Evolutionary conservation across 2,797 vertebrate genomes (phyloP), one percentile per base, ranked within the genome.

Genomic region (Arrhamphus sclerolepis): DNA sequence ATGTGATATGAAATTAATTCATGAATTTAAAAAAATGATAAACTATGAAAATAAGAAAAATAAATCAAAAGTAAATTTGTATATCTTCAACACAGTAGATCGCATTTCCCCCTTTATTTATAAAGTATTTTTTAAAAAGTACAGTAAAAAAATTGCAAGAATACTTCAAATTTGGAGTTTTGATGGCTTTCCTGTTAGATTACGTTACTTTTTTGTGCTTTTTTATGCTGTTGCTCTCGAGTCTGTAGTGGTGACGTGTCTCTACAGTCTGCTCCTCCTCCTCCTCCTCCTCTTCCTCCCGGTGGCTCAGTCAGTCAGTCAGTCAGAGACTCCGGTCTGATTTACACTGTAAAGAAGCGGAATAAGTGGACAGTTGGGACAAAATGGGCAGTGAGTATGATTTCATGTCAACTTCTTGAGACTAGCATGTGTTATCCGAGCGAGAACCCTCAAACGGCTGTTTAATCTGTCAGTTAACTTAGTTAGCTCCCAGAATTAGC

Each of bases 351-450:
- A 21, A 48, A 65, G 58, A 26, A 46, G 52, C 18, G 7, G 7
- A 41, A 16, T 16, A 56, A 67, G 70, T 22, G 56, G 41, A 70
- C 67, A 22, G 8, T 14, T 17, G 14, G 66, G 56, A 65, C 82
- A 85, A 5, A 70, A 91, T 91, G 90, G 90, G 87, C 56, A 91
- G 90, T 91, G 43, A 90, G 90, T 91, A 84, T 77, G 17, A 47
- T 24, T 44, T 0, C 34, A 16, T 21, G 20, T 13, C 0, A 16
- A 0, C 10, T 56, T 1, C 21, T 1, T 4, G 0, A 48, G 4
- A 6, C 7, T 39, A 6, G 1, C 10, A 1, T 16, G 1, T 1
- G 0, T 3, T 52, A 2, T 0, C 1, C 18, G 4, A 31, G 10
- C 10, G 20, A 0, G 0, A 17, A 19, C 0, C 7, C 1, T 6